These are phyloP conservation scores for Brachystomella parvula DNA, from an alignment of 1,140 invertebrate species.

Conservation along the genomic window DNA sequence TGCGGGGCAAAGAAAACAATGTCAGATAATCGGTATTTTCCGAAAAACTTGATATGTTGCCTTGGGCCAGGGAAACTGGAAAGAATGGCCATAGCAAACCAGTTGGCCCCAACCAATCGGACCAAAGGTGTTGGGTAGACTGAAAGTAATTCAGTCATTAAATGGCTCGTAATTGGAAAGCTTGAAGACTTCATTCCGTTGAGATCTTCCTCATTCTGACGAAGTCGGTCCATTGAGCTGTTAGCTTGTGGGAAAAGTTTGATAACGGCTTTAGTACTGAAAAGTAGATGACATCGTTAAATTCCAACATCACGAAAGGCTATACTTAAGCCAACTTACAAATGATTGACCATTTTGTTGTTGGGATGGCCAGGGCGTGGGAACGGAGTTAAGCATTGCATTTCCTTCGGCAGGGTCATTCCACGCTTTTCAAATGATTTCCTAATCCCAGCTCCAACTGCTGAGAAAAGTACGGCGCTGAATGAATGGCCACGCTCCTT, in stretches of 20 bases:
- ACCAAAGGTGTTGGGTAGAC: slow-evolving; percentile 24
- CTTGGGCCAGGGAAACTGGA: slow-evolving; percentile 36
- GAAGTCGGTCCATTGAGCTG: slow-evolving; percentile 7
- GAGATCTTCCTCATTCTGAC: slow-evolving; percentile 9
- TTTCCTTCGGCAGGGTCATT: slow-evolving; percentile 14
- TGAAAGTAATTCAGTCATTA: slow-evolving; percentile 17
- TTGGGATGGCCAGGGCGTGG: slow-evolving; percentile 28
- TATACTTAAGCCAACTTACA: slow-evolving; percentile 16
- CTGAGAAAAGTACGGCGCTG: slow-evolving; percentile 26
- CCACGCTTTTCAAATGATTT: slow-evolving; percentile 2
- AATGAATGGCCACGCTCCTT: slow-evolving; percentile 9
- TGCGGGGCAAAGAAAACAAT: slow-evolving; percentile 27
- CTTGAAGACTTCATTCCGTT: slow-evolving; percentile 21
- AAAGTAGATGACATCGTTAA: slow-evolving; percentile 2
- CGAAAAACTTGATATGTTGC: slow-evolving; percentile 4
- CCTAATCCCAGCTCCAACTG: slow-evolving; percentile 23
- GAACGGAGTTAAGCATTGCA: slow-evolving; percentile 24
- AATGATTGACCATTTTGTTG: slow-evolving; percentile 33
- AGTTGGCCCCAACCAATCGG: slow-evolving; percentile 24
- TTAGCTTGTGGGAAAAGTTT: slow-evolving; percentile 15
- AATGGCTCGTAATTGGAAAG: slow-evolving; percentile 21
- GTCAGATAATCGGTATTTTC: slow-evolving; percentile 23
- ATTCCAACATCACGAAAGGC: background rate
- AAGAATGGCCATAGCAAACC: slow-evolving; percentile 27
- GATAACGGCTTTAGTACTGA: slow-evolving; percentile 22